phyloP scores from a whole-genome alignment of 2,113 vertebrate species.

The Atrichornis clamosus region DNA sequence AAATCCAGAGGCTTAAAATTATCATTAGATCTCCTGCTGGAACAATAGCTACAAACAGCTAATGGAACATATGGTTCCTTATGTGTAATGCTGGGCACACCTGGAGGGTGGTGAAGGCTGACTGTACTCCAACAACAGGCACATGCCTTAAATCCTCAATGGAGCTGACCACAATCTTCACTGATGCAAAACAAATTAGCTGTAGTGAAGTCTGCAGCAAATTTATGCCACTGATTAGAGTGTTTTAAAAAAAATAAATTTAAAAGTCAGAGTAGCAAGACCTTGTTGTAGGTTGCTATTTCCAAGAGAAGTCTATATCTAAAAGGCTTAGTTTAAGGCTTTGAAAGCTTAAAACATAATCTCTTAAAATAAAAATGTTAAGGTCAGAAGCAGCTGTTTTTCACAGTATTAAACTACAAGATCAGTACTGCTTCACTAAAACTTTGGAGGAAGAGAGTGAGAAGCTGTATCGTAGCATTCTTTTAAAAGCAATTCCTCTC shows the following conservation, averaged over 20 bases:
- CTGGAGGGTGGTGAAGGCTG: neutral
- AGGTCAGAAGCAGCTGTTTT: neutral
- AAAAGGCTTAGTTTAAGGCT: neutral
- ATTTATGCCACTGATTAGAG: neutral
- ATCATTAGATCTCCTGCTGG: neutral
- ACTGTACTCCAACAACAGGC: neutral
- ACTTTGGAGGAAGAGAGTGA: neutral
- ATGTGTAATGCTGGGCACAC: neutral
- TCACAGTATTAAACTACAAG: neutral
- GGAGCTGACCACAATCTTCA: neutral
- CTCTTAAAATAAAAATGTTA: neutral
- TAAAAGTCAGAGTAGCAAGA: neutral
- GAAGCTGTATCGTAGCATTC: neutral
- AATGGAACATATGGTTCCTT: neutral
- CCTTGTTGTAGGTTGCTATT: neutral
- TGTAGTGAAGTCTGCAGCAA: neutral
- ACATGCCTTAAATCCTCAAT: neutral
- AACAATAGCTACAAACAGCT: neutral
- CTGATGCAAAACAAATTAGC: neutral
- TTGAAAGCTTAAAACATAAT: neutral
- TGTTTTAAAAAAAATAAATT: neutral
- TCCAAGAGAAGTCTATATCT: neutral
- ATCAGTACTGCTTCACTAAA: neutral
- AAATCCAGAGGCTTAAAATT: neutral
- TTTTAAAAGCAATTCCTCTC: neutral